Conservation (phyloP, 2,797 vertebrate species). For the Rhabdophis nuchalis region DNA sequence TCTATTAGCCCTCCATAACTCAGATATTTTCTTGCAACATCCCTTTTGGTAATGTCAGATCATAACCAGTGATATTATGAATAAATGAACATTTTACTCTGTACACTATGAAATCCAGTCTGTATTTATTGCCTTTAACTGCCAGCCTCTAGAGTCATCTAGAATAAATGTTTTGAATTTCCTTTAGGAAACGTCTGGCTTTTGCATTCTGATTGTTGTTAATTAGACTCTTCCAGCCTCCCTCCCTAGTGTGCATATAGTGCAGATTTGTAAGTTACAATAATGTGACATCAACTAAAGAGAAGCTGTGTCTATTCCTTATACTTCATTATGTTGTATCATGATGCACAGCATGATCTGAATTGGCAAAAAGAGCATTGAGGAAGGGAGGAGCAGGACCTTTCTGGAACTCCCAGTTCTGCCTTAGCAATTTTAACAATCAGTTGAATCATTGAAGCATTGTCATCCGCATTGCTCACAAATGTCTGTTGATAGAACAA, state of each 20-base stretch:
- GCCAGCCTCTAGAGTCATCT: slow-evolving; percentile 47
- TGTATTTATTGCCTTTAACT: slow-evolving; percentile 64
- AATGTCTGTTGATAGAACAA: background rate
- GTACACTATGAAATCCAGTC: slow-evolving; percentile 56
- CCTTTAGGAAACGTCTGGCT: slow-evolving; percentile 47
- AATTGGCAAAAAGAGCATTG: background rate
- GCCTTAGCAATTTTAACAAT: background rate
- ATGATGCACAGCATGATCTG: accelerated
- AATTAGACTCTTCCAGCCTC: background rate
- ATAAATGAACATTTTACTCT: slow-evolving; percentile 62
- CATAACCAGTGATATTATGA: slow-evolving; percentile 61
- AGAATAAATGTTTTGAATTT: slow-evolving; percentile 67
- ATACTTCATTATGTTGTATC: background rate
- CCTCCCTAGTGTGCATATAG: background rate
- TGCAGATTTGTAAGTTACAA: background rate
- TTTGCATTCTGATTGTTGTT: slow-evolving; percentile 44
- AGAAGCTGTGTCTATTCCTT: slow-evolving; percentile 12
- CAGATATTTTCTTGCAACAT: slow-evolving; percentile 67
- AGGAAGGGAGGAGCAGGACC: accelerated
- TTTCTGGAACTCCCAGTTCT: accelerated
- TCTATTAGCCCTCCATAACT: slow-evolving; percentile 62
- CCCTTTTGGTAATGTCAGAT: slow-evolving; percentile 65
- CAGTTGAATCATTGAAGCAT: background rate
- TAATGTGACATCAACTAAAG: slow-evolving; percentile 37
- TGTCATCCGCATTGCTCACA: accelerated